Percentiles rank a stretch among this genome's conserved stretches.
Conservation (phyloP, 1,140 invertebrate species). For the Aphidius ervi region DNA sequence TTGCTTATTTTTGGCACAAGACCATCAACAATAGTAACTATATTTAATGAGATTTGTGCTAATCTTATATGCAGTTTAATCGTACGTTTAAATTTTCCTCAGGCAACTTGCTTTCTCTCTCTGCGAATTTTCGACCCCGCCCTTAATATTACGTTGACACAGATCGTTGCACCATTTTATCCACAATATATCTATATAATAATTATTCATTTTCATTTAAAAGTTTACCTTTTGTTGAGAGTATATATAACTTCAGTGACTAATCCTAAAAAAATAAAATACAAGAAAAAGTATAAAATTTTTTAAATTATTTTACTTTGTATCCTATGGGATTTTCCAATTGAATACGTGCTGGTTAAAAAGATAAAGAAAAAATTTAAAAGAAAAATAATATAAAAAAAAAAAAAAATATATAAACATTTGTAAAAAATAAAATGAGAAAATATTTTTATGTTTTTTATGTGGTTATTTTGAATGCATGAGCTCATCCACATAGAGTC, state of each 20-base stretch:
- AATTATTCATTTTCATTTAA: too few relatives aligned
- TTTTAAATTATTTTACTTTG: too few relatives aligned
- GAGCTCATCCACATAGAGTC: neutral
- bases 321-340: too few relatives aligned
- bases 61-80: slow-evolving; percentile 23
- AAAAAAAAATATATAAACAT: neutral
- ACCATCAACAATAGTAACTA: slow-evolving; percentile 26
- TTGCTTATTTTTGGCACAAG: neutral
- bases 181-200: too few relatives aligned
- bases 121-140: too few relatives aligned
- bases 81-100: neutral
- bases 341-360: too few relatives aligned
- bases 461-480: slow-evolving; percentile 4
- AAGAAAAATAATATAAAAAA: neutral
- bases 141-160: too few relatives aligned
- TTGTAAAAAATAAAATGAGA: neutral
- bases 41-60: slow-evolving; percentile 37
- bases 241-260: too few relatives aligned
- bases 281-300: too few relatives aligned
- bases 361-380: neutral
- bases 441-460: neutral
- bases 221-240: too few relatives aligned
- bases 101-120: neutral
- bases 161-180: too few relatives aligned
- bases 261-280: too few relatives aligned